Base-by-base conservation (phyloP, 2,113 vertebrate genomes). In the Orthonyx spaldingii region DNA sequence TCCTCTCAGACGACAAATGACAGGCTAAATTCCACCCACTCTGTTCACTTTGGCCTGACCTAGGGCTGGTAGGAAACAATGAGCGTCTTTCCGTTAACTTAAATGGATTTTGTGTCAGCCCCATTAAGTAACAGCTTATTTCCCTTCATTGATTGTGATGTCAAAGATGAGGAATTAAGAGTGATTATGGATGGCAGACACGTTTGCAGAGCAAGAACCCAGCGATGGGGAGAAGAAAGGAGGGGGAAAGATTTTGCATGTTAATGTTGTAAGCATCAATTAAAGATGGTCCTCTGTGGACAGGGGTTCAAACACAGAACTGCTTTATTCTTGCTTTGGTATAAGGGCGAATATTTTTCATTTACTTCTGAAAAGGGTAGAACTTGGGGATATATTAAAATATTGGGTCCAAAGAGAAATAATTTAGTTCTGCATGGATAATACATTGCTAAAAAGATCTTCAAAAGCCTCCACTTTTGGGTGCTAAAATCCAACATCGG, bases 91-190 rank as follows among this genome's bases (percentile, higher is more conserved):
- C 87, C 2, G 15, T 87, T 93, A 79, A 84, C 87, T 93, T 96
- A 72, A 90, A 95, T 95, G 75, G 92, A 94, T 95, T 94, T 96
- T 94, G 77, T 91, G 88, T 88, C 93, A 77, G 90, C 59, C 68
- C 87, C 75, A 33, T 91, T 96, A 94, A 77, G 90, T 78, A 92
- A 84, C 68, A 95, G 84, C 78, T 96, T 95, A 95, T 91, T 97
- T 93, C 66, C 74, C 82, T 90, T 80, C 82, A 96, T 91, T 95
- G 93, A 95, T 72, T 83, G 75, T 24, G 59, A 91, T 91, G 93
- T 91, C 93, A 90, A 79, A 95, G 87, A 81, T 89, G 80, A 95
- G 77, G 61, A 80, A 93, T 76, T 90, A 69, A 71, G 71, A 71
- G 56, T 57, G 81, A 95, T 87, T 91, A 66, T 12, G 44, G 87